Percentiles rank a stretch among this genome's conserved stretches.
Evolutionary conservation across 2,797 vertebrate genomes (phyloP).

Genomic region (Meda fulgida): DNA sequence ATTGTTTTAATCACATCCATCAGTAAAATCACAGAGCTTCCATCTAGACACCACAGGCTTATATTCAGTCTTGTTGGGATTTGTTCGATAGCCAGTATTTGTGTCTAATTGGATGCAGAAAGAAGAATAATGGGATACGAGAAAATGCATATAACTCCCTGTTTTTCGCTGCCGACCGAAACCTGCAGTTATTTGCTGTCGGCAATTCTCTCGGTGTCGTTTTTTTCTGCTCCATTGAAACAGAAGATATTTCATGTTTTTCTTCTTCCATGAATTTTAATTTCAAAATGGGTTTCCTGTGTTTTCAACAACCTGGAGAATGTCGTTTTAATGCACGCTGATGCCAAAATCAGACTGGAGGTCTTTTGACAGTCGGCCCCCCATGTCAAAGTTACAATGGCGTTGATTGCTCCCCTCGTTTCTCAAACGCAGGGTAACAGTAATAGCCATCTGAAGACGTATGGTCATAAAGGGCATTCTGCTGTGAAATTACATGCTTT

Average conservation of each 20-base stretch:
- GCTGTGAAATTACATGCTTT: conserved; percentile 39
- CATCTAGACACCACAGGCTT: conserved; percentile 14
- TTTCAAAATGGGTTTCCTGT: conserved; percentile 49
- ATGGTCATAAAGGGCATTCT: conserved; percentile 22
- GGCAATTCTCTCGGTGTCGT: conserved; percentile 68
- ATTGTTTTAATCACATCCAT: conserved; percentile 11
- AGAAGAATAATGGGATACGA: conserved; percentile 69
- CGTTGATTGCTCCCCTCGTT: neutral
- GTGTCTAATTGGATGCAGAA: conserved; percentile 78
- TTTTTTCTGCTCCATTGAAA: conserved; percentile 72
- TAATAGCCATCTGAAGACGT: conserved; percentile 25
- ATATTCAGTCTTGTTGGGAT: conserved; percentile 53
- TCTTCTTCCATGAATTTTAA: conserved; percentile 60
- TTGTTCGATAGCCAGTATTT: conserved; percentile 61
- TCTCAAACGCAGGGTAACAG: conserved; percentile 16
- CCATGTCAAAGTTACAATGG: conserved; percentile 3
- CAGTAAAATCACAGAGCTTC: conserved; percentile 40
- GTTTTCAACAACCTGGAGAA: conserved; percentile 19
- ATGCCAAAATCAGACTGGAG: neutral
- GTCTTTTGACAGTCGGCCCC: neutral
- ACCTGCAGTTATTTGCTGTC: conserved; percentile 78
- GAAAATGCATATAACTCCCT: conserved; percentile 68
- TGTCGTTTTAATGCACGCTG: neutral
- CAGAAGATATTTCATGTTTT: conserved; percentile 57
- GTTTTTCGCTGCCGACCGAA: conserved; percentile 71